Evolutionary conservation across 2,113 vertebrate genomes (phyloP).

Genomic region (Nyctibius bracteatus): DNA sequence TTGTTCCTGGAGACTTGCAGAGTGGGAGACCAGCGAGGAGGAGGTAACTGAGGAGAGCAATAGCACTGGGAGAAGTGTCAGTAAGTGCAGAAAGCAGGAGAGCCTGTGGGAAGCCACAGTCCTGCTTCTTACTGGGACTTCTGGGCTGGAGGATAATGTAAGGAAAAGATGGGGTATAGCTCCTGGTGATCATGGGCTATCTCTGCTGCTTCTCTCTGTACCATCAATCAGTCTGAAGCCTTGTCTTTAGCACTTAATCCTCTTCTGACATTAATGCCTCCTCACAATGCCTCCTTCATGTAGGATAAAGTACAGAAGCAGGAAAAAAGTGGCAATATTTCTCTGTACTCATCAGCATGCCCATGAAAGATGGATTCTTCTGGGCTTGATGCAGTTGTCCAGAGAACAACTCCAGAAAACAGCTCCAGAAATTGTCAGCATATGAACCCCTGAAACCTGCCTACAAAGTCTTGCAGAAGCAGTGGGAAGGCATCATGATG

Average conservation of each 20-base stretch:
- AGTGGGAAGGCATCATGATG: rapidly evolving
- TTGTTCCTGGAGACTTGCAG: background rate
- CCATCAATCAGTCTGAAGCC: rapidly evolving
- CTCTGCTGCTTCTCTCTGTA: background rate
- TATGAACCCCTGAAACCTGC: background rate
- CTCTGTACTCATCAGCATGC: background rate
- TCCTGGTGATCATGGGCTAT: background rate
- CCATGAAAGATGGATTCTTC: rapidly evolving
- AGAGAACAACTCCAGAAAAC: background rate
- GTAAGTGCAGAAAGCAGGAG: background rate
- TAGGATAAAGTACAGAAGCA: background rate
- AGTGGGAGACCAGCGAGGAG: background rate
- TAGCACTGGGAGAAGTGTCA: background rate
- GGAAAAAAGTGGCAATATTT: background rate
- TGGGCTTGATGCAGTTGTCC: background rate
- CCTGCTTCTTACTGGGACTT: background rate
- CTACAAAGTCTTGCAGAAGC: background rate
- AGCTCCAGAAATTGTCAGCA: background rate
- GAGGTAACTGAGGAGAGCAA: background rate
- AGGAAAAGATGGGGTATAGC: background rate
- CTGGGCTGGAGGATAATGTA: background rate
- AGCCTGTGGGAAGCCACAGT: background rate
- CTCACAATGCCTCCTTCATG: background rate
- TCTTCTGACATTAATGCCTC: background rate
- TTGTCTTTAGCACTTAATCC: background rate